A percentile compares a stretch with the other conserved stretches of the same genome.
Conservation (phyloP, 2,888 invertebrate species). For the Tetragnatha montana region DNA sequence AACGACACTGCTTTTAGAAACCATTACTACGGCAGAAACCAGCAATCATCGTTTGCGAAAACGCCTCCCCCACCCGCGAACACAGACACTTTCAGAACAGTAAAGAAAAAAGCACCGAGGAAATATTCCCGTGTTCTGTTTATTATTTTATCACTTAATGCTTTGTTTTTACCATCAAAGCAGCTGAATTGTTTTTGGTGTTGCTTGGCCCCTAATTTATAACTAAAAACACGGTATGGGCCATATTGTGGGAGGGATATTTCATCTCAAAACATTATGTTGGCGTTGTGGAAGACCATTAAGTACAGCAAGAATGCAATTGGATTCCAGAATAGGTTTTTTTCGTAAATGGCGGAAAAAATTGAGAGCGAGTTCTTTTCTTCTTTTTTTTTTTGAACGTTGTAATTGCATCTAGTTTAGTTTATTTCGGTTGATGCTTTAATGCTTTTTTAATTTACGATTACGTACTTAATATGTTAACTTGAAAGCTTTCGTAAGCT, state of each 20-base stretch:
- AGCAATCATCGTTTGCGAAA: slow-evolving; percentile 32
- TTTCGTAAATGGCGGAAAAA: neutral
- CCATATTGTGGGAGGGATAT: neutral
- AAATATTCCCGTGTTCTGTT: slow-evolving; percentile 20
- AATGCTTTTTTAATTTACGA: neutral
- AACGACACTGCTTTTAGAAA: slow-evolving; percentile 28
- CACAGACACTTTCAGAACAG: neutral
- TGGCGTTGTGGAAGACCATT: neutral
- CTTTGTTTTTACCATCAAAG: slow-evolving; percentile 30
- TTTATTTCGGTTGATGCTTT: neutral
- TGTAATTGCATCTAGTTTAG: neutral
- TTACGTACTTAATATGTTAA: too few relatives aligned
- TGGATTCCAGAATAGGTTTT: neutral
- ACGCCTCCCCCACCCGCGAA: neutral
- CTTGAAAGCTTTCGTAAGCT: neutral
- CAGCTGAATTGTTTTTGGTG: slow-evolving; percentile 8
- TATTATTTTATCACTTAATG: slow-evolving; percentile 47
- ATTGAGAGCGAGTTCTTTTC: neutral
- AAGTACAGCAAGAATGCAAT: neutral
- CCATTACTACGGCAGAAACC: slow-evolving; percentile 39
- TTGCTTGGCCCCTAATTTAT: neutral
- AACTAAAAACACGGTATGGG: neutral
- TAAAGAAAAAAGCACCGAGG: slow-evolving; percentile 27
- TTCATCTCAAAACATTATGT: neutral
- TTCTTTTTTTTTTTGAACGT: neutral